A percentile compares a stretch with the other conserved stretches of the same genome.
Conservation (phyloP, 2,113 vertebrate species). For the Hyla sarda region DNA sequence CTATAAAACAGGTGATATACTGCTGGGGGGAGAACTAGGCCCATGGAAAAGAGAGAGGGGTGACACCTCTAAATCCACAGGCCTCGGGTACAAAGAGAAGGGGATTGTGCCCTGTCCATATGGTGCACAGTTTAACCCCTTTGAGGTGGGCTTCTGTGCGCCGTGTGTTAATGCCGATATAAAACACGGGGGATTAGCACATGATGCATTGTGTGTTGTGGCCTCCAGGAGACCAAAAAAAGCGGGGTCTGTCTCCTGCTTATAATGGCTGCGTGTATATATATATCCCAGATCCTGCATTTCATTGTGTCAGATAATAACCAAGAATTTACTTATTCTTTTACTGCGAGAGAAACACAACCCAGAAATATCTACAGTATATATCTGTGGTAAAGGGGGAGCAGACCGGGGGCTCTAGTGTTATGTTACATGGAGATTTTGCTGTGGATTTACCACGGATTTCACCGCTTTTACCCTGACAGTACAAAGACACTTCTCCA, state of each 20-base stretch:
- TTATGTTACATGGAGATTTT: too few species aligned
- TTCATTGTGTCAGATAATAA: constrained; percentile 21
- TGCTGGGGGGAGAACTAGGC: constrained; percentile 56
- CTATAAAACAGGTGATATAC: constrained; percentile 62
- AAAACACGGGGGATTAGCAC: constrained; percentile 56
- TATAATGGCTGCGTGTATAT: neutral
- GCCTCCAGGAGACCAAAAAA: constrained; percentile 9
- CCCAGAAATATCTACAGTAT: neutral
- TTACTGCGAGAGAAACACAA: neutral
- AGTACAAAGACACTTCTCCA: too few species aligned
- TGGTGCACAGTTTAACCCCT: constrained; percentile 55
- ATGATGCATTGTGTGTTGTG: constrained; percentile 15
- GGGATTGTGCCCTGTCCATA: constrained; percentile 46
- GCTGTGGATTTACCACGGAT: too few species aligned
- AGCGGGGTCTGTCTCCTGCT: neutral
- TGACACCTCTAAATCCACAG: constrained; percentile 20
- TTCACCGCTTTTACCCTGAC: too few species aligned
- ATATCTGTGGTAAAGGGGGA: neutral
- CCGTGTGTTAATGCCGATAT: constrained; percentile 52
- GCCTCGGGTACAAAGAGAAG: constrained; percentile 39
- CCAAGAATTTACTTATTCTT: neutral
- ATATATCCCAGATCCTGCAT: neutral
- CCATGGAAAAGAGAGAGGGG: constrained; percentile 29
- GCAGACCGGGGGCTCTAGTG: neutral
- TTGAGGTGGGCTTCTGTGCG: constrained; percentile 48